Evolutionary conservation across 2,888 invertebrate species (phyloP).

Genomic region (Catonia carolina): DNA sequence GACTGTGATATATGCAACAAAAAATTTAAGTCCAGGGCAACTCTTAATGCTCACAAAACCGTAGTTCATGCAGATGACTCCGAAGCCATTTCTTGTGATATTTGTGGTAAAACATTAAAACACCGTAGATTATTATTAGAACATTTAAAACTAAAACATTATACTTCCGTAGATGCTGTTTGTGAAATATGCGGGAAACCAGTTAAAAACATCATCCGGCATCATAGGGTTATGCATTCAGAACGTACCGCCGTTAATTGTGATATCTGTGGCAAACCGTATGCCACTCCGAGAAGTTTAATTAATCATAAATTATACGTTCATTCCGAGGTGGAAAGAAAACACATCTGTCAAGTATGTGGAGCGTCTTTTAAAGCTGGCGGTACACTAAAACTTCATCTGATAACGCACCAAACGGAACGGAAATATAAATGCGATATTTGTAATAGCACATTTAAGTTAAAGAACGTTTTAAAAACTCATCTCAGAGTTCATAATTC

Average conservation of each 20-base stretch:
- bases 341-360: no score
- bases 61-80: slow-evolving; percentile 6
- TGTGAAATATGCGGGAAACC: slow-evolving; percentile 16
- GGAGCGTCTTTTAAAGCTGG: no score
- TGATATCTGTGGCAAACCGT: slow-evolving; percentile 12
- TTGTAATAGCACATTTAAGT: neutral
- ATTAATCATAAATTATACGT: no score
- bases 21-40: neutral
- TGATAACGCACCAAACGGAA: no score
- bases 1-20: slow-evolving; percentile 12
- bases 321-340: no score
- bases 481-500: slow-evolving; percentile 9
- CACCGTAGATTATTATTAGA: neutral
- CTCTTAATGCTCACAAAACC: slow-evolving; percentile 3
- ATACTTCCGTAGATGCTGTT: no score
- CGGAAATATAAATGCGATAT: no score
- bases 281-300: neutral
- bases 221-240: slow-evolving; percentile 3
- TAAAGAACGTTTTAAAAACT: slow-evolving; percentile 1
- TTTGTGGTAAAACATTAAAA: slow-evolving; percentile 5
- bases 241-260: slow-evolving; percentile 10
- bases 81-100: slow-evolving; percentile 7
- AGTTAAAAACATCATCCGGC: neutral
- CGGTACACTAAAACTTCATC: no score
- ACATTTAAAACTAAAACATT: slow-evolving; percentile 12